Percentiles rank a stretch among this genome's conserved stretches.
These are phyloP conservation scores for Orthosia cruda DNA, from an alignment of 2,888 invertebrate genomes.

Conservation along the genomic window DNA sequence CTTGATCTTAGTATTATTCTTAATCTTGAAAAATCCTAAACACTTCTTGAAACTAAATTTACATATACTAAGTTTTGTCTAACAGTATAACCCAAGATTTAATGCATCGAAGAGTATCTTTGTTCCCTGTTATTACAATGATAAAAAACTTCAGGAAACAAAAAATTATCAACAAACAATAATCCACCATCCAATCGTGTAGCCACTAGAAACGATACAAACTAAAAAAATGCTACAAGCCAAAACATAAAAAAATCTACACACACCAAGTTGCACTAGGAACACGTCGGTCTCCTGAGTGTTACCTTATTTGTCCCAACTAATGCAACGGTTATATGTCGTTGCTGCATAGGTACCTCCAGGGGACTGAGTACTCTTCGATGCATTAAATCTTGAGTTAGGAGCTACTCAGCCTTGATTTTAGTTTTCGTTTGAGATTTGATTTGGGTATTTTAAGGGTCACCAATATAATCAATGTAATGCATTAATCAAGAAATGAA, in stretches of 20 bases:
- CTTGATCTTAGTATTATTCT: too few species aligned
- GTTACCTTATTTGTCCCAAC: constrained; percentile 56
- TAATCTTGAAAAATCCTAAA: too few species aligned
- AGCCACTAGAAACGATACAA: background rate
- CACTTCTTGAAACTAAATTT: too few species aligned
- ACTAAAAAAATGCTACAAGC: background rate
- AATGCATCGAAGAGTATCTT: too few species aligned
- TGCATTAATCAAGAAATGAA: background rate
- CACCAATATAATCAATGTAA: too few species aligned
- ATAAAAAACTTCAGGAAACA: too few species aligned
- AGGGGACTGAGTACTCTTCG: constrained; percentile 50
- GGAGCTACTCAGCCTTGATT: constrained; percentile 2
- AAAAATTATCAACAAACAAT: background rate
- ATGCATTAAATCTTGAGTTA: constrained; percentile 58
- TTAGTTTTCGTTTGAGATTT: background rate
- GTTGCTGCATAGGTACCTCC: constrained; percentile 35
- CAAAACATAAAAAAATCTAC: background rate
- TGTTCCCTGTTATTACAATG: too few species aligned
- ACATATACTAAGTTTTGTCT: too few species aligned
- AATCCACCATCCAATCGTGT: background rate
- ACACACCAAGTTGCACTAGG: background rate
- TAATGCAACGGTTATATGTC: constrained; percentile 60
- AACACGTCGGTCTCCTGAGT: constrained; percentile 29
- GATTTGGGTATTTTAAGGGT: background rate
- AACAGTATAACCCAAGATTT: too few species aligned